Conservation (phyloP, 2,888 invertebrate species). For the Sarcophaga rosellei region DNA sequence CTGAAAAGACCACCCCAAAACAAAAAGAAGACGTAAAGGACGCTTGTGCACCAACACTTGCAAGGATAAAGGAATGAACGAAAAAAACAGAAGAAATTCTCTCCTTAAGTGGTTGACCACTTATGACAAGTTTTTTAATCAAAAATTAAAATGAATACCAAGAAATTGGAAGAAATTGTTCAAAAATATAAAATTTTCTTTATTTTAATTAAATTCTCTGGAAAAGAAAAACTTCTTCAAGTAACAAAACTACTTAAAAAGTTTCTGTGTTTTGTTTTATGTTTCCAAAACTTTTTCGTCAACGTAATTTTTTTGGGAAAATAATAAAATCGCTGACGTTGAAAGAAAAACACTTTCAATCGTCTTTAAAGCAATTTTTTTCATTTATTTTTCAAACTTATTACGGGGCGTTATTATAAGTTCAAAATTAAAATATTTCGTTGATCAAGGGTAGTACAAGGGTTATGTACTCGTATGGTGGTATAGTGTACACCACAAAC, state of each 20-base stretch:
- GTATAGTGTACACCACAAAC: slow-evolving; percentile 42
- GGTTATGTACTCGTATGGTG: neutral
- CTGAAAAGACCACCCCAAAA: slow-evolving; percentile 26
- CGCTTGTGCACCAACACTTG: slow-evolving; percentile 6
- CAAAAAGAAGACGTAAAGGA: neutral
- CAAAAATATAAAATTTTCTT: neutral
- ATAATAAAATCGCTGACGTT: slow-evolving; percentile 41
- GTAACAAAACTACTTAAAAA: slow-evolving; percentile 61
- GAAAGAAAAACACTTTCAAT: slow-evolving; percentile 7
- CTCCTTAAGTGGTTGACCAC: slow-evolving; percentile 63
- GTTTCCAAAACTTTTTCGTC: slow-evolving; percentile 24
- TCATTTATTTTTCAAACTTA: neutral
- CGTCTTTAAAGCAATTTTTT: slow-evolving; percentile 15
- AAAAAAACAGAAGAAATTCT: neutral
- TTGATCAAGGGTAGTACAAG: neutral
- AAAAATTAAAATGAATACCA: slow-evolving; percentile 25
- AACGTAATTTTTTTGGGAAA: neutral
- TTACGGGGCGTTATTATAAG: slow-evolving; percentile 41
- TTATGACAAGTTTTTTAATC: slow-evolving; percentile 63
- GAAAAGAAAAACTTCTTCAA: slow-evolving; percentile 48
- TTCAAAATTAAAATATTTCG: neutral
- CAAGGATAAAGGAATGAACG: slow-evolving; percentile 10
- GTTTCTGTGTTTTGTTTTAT: slow-evolving; percentile 36
- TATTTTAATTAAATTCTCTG: slow-evolving; percentile 57
- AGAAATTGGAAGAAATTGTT: neutral